These are phyloP conservation scores for Silvanus unidentatus DNA, from an alignment of 2,888 invertebrate genomes.

Conservation along the genomic window DNA sequence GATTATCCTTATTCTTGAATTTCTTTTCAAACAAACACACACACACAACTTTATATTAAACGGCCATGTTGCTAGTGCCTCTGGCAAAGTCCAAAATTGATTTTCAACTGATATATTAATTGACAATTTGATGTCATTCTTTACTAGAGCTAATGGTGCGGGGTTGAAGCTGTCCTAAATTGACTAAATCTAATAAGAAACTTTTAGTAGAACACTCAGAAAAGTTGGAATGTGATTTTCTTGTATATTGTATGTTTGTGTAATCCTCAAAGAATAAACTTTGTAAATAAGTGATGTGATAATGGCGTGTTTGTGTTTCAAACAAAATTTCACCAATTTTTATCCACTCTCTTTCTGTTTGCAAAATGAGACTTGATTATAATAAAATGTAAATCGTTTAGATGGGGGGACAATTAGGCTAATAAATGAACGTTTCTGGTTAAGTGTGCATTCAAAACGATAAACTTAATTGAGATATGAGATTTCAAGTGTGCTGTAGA, in stretches of 20 bases:
- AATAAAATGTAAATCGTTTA: no score
- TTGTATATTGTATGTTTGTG: constrained; percentile 12
- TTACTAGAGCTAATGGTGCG: constrained; percentile 38
- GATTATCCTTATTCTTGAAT: constrained; percentile 42
- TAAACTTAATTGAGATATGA: no score
- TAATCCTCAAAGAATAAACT: constrained; percentile 4
- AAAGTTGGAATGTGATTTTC: constrained; percentile 26
- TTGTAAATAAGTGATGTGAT: no score
- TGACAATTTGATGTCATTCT: constrained; percentile 46
- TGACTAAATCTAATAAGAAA: constrained; percentile 44
- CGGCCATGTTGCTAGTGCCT: constrained; percentile 35
- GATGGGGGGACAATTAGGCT: no score
- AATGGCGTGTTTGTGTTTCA: no score
- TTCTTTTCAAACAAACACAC: constrained; percentile 13
- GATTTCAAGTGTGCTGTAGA: no score
- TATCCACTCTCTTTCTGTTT: neutral
- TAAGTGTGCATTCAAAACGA: no score
- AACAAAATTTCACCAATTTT: no score
- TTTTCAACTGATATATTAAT: constrained; percentile 45
- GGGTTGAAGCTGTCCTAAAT: constrained; percentile 42
- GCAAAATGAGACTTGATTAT: neutral
- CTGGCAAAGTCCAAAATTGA: constrained; percentile 38
- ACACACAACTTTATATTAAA: constrained; percentile 11
- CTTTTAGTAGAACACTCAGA: constrained; percentile 25
- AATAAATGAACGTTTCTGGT: no score